Evolutionary conservation across 2,888 invertebrate species (phyloP).

Genomic region (Amphipoea lucens): DNA sequence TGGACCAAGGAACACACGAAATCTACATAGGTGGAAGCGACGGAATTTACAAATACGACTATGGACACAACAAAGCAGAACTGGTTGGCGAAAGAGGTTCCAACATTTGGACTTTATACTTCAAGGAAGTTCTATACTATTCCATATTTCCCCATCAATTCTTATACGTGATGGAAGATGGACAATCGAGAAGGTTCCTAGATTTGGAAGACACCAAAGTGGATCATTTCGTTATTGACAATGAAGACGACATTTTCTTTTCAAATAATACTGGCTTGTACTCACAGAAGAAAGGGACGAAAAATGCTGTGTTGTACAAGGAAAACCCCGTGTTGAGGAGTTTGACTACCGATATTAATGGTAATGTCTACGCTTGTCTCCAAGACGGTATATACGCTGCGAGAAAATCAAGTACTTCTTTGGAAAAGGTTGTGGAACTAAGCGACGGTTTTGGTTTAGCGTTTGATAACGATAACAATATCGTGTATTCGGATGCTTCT

Average conservation of each 20-base stretch:
- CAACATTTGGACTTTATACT: constrained; percentile 81
- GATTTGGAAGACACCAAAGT: constrained; percentile 84
- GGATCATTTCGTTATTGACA: constrained; percentile 80
- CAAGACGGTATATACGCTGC: constrained; percentile 78
- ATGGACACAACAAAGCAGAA: constrained; percentile 73
- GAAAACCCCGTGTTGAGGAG: constrained; percentile 70
- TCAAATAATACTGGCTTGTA: constrained; percentile 81
- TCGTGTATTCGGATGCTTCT: constrained; percentile 78
- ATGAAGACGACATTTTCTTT: constrained; percentile 77
- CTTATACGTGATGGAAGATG: constrained; percentile 75
- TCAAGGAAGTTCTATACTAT: constrained; percentile 79
- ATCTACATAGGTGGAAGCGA: constrained; percentile 81
- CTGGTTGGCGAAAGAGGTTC: constrained; percentile 71
- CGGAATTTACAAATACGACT: constrained; percentile 82
- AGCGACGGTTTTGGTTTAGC: constrained; percentile 81
- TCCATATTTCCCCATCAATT: constrained; percentile 80
- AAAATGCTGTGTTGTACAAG: constrained; percentile 72
- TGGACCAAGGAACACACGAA: constrained; percentile 76
- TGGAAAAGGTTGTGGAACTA: constrained; percentile 74
- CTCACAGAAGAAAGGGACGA: constrained; percentile 77
- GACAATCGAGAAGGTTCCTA: constrained; percentile 70
- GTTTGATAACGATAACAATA: constrained; percentile 81
- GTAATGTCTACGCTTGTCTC: constrained; percentile 75
- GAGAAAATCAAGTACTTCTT: constrained; percentile 65
- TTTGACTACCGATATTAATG: constrained; percentile 76